These are phyloP conservation scores for Chionoecetes opilio DNA, from an alignment of 1,140 invertebrate genomes.

Conservation along the genomic window DNA sequence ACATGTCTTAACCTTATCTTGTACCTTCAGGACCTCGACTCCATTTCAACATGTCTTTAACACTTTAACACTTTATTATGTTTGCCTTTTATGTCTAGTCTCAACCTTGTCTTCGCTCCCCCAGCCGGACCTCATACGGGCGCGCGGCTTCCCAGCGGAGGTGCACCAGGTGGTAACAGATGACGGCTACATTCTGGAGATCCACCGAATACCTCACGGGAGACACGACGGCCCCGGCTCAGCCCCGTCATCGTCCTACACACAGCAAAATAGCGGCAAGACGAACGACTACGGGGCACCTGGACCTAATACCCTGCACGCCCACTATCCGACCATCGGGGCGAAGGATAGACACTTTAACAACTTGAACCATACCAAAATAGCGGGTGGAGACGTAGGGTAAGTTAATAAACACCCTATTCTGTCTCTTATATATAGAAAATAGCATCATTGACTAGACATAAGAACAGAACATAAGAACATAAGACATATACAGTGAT, in stretches of 20 bases:
- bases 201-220: slow-evolving; percentile 54
- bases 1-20: no score
- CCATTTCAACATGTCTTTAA: no score
- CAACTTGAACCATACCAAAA: slow-evolving; percentile 17
- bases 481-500: no score
- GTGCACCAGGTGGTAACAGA: slow-evolving; percentile 73
- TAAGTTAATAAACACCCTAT: neutral
- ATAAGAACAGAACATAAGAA: no score
- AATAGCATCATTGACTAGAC: neutral
- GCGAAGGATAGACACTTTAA: neutral
- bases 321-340: neutral
- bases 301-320: neutral
- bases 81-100: no score
- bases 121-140: slow-evolving; percentile 74
- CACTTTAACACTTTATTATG: no score
- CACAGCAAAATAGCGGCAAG: neutral
- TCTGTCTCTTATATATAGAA: neutral
- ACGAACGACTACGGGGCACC: neutral
- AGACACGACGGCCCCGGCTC: neutral
- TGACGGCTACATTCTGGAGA: slow-evolving; percentile 61
- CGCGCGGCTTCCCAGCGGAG: slow-evolving; percentile 74
- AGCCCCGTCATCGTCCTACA: neutral
- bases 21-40: no score
- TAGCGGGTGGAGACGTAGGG: neutral
- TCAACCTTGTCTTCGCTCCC: neutral